Evolutionary conservation across 2,113 vertebrate genomes (phyloP).

Genomic region (Octodon degus): DNA sequence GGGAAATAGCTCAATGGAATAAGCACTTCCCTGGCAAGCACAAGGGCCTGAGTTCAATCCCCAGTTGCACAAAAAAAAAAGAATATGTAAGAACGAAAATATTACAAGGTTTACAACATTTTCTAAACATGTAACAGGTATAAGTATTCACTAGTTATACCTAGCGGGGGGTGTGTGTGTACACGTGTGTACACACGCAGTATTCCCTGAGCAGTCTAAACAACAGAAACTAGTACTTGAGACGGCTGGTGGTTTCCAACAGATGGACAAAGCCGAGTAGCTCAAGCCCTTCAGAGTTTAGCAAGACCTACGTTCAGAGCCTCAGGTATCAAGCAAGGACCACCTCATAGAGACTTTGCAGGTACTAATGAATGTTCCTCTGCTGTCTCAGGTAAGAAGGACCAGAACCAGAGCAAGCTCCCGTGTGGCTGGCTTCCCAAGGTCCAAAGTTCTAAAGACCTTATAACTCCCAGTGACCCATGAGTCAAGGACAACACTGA

Average conservation of each 20-base stretch:
- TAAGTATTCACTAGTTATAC: not conserved
- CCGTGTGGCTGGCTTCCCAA: not conserved
- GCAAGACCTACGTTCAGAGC: not conserved
- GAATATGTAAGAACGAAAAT: not conserved
- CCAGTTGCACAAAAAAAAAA: too few species aligned
- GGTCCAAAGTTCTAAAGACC: not conserved
- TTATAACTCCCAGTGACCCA: not conserved
- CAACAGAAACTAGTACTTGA: not conserved
- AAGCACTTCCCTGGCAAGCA: too few species aligned
- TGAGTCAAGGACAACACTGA: not conserved
- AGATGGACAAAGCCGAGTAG: not conserved
- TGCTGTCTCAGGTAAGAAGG: not conserved
- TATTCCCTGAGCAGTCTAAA: not conserved
- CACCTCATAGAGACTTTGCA: not conserved
- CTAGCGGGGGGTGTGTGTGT: too few species aligned
- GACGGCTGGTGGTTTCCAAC: not conserved
- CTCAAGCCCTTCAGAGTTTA: not conserved
- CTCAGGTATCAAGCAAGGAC: not conserved
- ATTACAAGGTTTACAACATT: not conserved
- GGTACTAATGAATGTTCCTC: not conserved
- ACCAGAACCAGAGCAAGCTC: not conserved
- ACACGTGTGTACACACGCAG: not conserved
- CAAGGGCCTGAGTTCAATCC: too few species aligned
- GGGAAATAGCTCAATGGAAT: too few species aligned
- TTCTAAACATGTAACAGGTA: not conserved